Base-by-base conservation (phyloP, 2,888 invertebrate genomes). In the Rosalia funebris region DNA sequence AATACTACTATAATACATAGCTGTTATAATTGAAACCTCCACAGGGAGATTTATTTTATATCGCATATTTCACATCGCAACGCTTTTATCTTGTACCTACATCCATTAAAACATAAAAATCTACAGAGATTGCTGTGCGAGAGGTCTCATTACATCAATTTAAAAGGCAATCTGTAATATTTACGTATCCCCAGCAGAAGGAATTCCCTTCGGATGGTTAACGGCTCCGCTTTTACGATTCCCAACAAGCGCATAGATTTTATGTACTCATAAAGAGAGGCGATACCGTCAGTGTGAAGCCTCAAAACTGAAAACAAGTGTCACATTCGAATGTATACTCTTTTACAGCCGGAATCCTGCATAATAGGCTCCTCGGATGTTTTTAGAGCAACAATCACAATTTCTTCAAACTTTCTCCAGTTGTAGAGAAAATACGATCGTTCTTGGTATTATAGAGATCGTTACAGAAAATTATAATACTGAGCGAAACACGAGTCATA, bases 221-320 rank as follows among this genome's bases (percentile, higher is more conserved):
- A 57, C 66, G 65, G 63, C 65, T 68, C 62, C 59, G 68, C 66
- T 72, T 71, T 71, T 71, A 71, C 63, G 68, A 64, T 65, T 68
- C 70, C 67, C 67, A 70, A 69, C 71, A 68, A 74, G 71, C 69
- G 66, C 66, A 72, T 71, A 63, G 69, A 70, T 72, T 75, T 73
- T 72, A 73, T 73, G 70, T 65, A 70, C 71, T 72, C 71, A 65
- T 75, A 71, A 73, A 74, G 70, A 68, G 59, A 66, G 60, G 65
- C 68, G 70, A 69, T 66, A 68, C 60, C 65, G 57, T 31, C 60
- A 62, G 39, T 56, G 64, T 63, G 60, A 63, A 62, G 59, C 66
- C 61, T 65, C 66, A 64, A 70, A 71, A 71, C 71, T 70, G 72
- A 71, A 73, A 73, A 72, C 72, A 73, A 73, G 72, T 72, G 72